Percentiles rank a stretch among this genome's conserved stretches.
phyloP scores from a whole-genome alignment of 2,797 vertebrate genomes.

The Channallabes apus region DNA sequence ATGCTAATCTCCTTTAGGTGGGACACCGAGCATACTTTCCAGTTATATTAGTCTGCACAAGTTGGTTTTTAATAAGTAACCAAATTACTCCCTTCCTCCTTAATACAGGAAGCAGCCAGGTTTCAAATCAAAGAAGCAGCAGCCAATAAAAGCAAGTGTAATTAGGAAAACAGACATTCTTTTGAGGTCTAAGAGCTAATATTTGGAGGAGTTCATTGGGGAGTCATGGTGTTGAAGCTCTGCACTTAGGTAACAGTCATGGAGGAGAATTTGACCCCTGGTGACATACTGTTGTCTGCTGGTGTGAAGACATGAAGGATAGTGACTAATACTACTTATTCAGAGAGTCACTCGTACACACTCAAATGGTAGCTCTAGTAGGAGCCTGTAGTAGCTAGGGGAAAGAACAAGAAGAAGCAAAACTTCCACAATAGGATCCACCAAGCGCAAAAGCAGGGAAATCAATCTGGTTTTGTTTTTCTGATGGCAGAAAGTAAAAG shows the following conservation, averaged over 20 bases:
- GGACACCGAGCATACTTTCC: background rate
- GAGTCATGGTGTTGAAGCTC: background rate
- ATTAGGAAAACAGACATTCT: slow-evolving; percentile 30
- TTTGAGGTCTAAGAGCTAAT: slow-evolving; percentile 17
- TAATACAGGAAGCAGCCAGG: background rate
- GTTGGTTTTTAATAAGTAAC: background rate
- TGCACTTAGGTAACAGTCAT: background rate
- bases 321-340: background rate
- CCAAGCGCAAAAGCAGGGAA: background rate
- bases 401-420: background rate
- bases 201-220: background rate
- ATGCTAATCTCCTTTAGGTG: background rate
- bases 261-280: slow-evolving; percentile 7
- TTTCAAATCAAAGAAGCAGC: slow-evolving; percentile 2
- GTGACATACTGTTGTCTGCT: background rate
- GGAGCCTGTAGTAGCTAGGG: background rate
- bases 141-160: slow-evolving; percentile 1
- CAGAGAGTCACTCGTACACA: background rate
- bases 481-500: too few species aligned
- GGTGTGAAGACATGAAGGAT: background rate
- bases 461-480: background rate
- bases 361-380: background rate
- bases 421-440: too few species aligned
- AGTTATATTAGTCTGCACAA: background rate
- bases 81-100: background rate